These are phyloP conservation scores for Oplegnathus fasciatus DNA, from an alignment of 2,113 vertebrate species.

Conservation along the genomic window DNA sequence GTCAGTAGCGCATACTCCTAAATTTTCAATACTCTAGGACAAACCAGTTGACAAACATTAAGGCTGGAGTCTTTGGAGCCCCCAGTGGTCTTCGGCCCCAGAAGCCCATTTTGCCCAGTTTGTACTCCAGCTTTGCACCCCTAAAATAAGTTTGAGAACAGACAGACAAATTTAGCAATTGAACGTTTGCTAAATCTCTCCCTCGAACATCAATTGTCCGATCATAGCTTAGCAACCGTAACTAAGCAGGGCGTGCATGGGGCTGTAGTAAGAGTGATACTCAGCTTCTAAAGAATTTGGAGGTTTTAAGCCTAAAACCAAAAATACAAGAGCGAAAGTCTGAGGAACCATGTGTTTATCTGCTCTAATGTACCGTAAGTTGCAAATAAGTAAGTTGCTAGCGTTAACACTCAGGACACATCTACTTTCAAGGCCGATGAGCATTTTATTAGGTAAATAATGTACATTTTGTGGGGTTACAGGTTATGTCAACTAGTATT, in stretches of 20 bases:
- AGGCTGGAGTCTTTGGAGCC: neutral
- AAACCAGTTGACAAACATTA: neutral
- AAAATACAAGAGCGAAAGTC: neutral
- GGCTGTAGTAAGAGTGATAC: neutral
- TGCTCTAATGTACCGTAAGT: neutral
- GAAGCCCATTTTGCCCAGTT: neutral
- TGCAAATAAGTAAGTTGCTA: too few species aligned
- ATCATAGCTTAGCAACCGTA: neutral
- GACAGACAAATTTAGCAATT: too few species aligned
- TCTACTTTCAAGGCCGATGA: neutral
- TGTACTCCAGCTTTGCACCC: neutral
- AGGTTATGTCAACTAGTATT: neutral
- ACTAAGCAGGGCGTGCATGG: neutral
- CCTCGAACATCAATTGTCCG: neutral
- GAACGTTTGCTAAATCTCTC: neutral
- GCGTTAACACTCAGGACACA: neutral
- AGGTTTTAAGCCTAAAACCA: too few species aligned
- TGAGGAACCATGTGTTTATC: neutral
- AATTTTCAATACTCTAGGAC: neutral
- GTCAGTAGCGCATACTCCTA: neutral
- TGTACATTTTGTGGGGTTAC: neutral
- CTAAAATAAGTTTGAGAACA: too few species aligned
- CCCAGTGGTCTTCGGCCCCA: neutral
- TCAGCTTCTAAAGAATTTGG: neutral
- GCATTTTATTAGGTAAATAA: neutral